Evolutionary conservation across 1,140 invertebrate genomes (phyloP), one percentile per base, ranked within the genome.

Genomic region (Drosophila miranda): DNA sequence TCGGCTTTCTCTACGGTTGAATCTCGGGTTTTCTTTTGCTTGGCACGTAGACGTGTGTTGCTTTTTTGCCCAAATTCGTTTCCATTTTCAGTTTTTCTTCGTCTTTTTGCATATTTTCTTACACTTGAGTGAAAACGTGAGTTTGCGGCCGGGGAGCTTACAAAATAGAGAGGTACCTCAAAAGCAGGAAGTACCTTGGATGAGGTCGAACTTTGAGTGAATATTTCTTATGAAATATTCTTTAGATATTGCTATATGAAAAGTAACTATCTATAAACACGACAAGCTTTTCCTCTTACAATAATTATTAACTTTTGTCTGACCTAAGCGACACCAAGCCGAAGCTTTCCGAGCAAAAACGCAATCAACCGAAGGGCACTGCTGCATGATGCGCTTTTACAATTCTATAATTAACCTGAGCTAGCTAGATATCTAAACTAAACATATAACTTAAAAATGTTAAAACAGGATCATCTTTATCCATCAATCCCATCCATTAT

Each of bases 51-150:
- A 30, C 34, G 34, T 19, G 21, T 55, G 77, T 81, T 44, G 43
- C 3, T 52, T 86, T 86, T 72, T 70, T 56, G 50, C 34, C 14
- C 34, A 71, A 71, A 54, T 67, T 54, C 54, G 44, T 74, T 81
- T 45, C 49, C 72, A 54, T 71, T 69, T 34, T 56, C 23, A 34
- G 38, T 16, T 34, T 57, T 63, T 59, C 26, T 48, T 54, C 26
- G 46, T 46, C 41, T 73, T 48, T 14, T 54, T 59, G 73, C 53
- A 49, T 52, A 62, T 56, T 74, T 60, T 28, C 51, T 45, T 50
- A 52, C 55, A 61, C 64, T 68, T 64, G 63, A 84, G 76, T 77
- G 49, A 21, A 75, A 81, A 84, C 80, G 80, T 84, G 80, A 66
- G 55, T 57, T 67, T 53, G n/a, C 16, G 7, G 28, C 28, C 7